A percentile compares a stretch with the other conserved stretches of the same genome.
Evolutionary conservation across 2,888 invertebrate genomes (phyloP).

Genomic region (Bellardia pandia): DNA sequence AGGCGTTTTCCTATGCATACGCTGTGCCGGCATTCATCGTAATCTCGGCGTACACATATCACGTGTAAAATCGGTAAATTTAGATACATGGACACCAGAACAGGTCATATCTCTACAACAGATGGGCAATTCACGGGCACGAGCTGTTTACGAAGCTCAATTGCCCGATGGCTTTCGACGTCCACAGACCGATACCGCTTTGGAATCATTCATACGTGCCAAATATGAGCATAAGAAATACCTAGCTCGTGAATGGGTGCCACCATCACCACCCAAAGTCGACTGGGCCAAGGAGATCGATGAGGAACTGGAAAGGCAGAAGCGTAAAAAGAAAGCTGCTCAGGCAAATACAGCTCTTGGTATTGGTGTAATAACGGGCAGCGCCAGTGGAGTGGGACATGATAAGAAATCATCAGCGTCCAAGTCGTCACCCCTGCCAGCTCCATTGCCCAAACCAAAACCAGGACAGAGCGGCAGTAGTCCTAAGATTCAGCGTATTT

Average conservation of each 20-base stretch:
- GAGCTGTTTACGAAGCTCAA: slow-evolving; percentile 98
- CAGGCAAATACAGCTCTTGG: slow-evolving; percentile 82
- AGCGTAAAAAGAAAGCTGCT: slow-evolving; percentile 91
- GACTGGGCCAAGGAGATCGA: slow-evolving; percentile 95
- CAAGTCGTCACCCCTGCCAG: slow-evolving; percentile 76
- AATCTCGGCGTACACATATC: slow-evolving; percentile 99
- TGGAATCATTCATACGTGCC: slow-evolving; percentile 98
- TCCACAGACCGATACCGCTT: slow-evolving; percentile 96
- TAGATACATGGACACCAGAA: slow-evolving; percentile 99
- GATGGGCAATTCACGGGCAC: slow-evolving; percentile 98
- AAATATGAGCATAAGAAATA: slow-evolving; percentile 99
- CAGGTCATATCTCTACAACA: slow-evolving; percentile 97
- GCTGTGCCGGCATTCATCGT: slow-evolving; percentile 99
- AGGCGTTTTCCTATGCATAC: slow-evolving; percentile 98
- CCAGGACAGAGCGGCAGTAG: slow-evolving; percentile 80
- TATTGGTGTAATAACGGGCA: slow-evolving; percentile 75
- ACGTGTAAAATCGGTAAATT: slow-evolving; percentile 98
- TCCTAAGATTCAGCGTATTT: slow-evolving; percentile 84
- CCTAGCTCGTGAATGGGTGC: slow-evolving; percentile 98
- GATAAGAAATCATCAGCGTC: slow-evolving; percentile 69
- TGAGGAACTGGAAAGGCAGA: slow-evolving; percentile 92
- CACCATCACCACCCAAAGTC: slow-evolving; percentile 92
- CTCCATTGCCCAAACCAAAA: slow-evolving; percentile 84
- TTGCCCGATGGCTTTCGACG: slow-evolving; percentile 97
- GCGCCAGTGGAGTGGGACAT: slow-evolving; percentile 57